Conservation (phyloP, 2,113 vertebrate genomes). For the Lichenostomus cassidix region DNA sequence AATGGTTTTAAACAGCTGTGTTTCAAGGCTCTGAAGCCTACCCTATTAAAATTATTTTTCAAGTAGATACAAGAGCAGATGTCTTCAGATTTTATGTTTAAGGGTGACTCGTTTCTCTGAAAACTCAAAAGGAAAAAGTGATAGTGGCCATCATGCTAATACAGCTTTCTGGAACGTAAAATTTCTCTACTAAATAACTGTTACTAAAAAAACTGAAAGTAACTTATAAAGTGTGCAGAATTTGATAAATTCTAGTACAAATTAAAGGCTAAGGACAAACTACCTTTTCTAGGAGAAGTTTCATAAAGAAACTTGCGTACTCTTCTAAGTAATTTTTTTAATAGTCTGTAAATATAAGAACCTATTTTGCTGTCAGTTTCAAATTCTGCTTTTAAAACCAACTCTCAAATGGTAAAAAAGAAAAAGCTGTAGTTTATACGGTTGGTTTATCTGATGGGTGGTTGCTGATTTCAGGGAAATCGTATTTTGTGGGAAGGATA, state of each 20-base stretch:
- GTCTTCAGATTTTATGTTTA: not conserved
- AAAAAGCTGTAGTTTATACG: not conserved
- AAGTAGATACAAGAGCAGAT: not conserved
- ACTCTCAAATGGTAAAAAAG: not conserved
- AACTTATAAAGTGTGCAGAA: not conserved
- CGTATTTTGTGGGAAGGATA: rapidly evolving
- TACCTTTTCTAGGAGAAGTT: not conserved
- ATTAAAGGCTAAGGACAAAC: not conserved
- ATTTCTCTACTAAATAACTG: not conserved
- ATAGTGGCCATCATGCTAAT: not conserved
- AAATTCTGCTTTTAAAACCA: not conserved
- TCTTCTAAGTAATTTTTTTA: not conserved
- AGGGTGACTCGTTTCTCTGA: not conserved
- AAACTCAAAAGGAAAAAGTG: not conserved
- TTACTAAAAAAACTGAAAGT: not conserved
- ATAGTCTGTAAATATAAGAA: not conserved
- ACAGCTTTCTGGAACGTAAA: not conserved
- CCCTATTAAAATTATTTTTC: not conserved
- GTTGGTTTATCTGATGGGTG: not conserved
- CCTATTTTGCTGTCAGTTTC: not conserved
- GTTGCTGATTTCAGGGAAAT: not conserved
- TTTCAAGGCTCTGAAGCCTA: not conserved
- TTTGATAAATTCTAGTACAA: not conserved
- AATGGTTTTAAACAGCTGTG: not conserved
- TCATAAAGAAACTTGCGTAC: not conserved